Percentiles rank a stretch among this genome's conserved stretches.
Conservation (phyloP, 2,888 invertebrate species). For the Ichneumoninae sp. region DNA sequence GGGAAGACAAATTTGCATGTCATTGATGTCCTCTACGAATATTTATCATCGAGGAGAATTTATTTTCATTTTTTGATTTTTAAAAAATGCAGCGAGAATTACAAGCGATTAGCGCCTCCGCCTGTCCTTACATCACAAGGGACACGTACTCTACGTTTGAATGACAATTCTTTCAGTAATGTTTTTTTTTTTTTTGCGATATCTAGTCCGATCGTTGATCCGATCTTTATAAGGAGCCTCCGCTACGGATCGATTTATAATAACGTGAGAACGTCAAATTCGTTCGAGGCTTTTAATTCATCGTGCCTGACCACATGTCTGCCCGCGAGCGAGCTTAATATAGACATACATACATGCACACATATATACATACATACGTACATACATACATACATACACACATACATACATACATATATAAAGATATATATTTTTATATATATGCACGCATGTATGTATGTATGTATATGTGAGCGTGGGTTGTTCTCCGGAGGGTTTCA, state of each 20-base stretch:
- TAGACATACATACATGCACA: slow-evolving; percentile 40
- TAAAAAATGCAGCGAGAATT: background rate
- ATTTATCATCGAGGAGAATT: slow-evolving; percentile 1
- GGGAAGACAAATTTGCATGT: background rate
- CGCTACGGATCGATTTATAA: background rate
- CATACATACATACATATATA: slow-evolving; percentile 39
- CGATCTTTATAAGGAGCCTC: slow-evolving; percentile 46
- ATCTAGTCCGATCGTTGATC: slow-evolving; percentile 3
- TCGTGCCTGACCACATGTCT: slow-evolving; percentile 59
- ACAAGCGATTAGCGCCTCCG: background rate
- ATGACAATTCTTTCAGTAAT: background rate
- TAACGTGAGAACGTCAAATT: slow-evolving; percentile 40
- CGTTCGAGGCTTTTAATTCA: slow-evolving; percentile 67
- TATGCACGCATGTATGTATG: too few species aligned
- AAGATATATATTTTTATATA: background rate
- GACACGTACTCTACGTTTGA: too few species aligned
- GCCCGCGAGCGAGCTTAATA: slow-evolving; percentile 26
- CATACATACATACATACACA: too few species aligned
- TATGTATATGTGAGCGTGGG: slow-evolving; percentile 63
- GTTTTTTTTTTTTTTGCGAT: slow-evolving; percentile 6
- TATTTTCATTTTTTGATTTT: background rate
- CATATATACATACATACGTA: slow-evolving; percentile 40
- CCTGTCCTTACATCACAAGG: too few species aligned
- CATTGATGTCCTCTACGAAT: slow-evolving; percentile 12
- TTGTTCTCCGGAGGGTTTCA: slow-evolving; percentile 68